Evolutionary conservation across 2,113 vertebrate genomes (phyloP).

Genomic region (Psittacula cyanocephala): DNA sequence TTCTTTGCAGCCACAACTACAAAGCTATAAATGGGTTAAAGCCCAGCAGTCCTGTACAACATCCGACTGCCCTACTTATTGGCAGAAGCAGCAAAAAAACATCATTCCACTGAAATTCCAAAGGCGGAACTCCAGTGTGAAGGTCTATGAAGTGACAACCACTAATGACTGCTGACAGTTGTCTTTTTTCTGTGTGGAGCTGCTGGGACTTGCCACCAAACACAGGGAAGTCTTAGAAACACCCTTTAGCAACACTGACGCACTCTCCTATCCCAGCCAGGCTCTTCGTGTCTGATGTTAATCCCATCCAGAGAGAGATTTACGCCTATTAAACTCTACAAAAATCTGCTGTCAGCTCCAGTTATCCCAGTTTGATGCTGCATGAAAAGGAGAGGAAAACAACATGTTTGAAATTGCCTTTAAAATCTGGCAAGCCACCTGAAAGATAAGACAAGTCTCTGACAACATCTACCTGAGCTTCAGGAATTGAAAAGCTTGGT

Average conservation of each 20-base stretch:
- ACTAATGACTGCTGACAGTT: slow-evolving; percentile 44
- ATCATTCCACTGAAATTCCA: background rate
- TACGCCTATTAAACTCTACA: background rate
- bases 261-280: rapidly evolving
- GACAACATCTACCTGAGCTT: background rate
- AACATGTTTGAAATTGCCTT: background rate
- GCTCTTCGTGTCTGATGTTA: background rate
- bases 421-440: background rate
- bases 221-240: background rate
- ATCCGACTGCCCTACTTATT: background rate
- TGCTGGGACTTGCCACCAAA: slow-evolving; percentile 31
- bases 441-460: background rate
- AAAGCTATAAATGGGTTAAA: background rate
- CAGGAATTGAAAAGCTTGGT: background rate
- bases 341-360: background rate
- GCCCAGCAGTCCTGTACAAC: background rate
- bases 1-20: background rate
- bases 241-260: background rate
- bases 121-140: background rate
- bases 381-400: background rate
- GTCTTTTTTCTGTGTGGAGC: background rate
- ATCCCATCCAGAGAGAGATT: background rate
- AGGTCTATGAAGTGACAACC: slow-evolving; percentile 38
- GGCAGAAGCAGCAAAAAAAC: background rate
- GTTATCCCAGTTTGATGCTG: background rate